phyloP scores from a whole-genome alignment of 2,888 invertebrate species.

The Microplitis manilae region DNA sequence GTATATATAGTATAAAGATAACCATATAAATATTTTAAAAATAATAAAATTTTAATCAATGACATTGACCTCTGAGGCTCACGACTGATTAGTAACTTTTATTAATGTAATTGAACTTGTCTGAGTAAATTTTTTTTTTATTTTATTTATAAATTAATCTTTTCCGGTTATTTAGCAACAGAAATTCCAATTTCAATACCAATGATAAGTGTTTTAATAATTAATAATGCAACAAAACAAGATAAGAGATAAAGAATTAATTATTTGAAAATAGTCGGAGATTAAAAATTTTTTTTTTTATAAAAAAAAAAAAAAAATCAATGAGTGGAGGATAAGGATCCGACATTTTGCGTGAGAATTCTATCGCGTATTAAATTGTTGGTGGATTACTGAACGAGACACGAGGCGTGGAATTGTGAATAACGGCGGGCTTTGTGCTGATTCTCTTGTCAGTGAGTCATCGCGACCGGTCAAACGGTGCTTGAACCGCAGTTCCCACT shows the following conservation, averaged over 20 bases:
- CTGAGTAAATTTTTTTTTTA: slow-evolving; percentile 47
- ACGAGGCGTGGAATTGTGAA: slow-evolving; percentile 29
- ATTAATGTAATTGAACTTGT: slow-evolving; percentile 61
- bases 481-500: slow-evolving; percentile 56
- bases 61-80: slow-evolving; percentile 12
- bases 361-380: slow-evolving; percentile 4
- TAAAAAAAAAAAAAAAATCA: background rate
- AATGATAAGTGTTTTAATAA: too few species aligned
- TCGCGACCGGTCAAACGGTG: slow-evolving; percentile 62
- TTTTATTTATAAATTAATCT: slow-evolving; percentile 58
- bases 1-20: background rate
- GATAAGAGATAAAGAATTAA: too few species aligned
- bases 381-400: slow-evolving; percentile 22
- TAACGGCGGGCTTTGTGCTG: slow-evolving; percentile 45
- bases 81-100: slow-evolving; percentile 59
- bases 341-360: slow-evolving; percentile 41
- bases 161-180: slow-evolving; percentile 52
- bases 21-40: background rate
- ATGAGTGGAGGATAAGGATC: background rate
- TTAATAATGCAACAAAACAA: too few species aligned
- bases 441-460: slow-evolving; percentile 27
- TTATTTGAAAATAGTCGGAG: background rate
- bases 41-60: slow-evolving; percentile 12
- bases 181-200: too few species aligned
- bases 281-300: background rate